phyloP scores from a whole-genome alignment of 2,797 vertebrate genomes.

The Glyptemys insculpta region DNA sequence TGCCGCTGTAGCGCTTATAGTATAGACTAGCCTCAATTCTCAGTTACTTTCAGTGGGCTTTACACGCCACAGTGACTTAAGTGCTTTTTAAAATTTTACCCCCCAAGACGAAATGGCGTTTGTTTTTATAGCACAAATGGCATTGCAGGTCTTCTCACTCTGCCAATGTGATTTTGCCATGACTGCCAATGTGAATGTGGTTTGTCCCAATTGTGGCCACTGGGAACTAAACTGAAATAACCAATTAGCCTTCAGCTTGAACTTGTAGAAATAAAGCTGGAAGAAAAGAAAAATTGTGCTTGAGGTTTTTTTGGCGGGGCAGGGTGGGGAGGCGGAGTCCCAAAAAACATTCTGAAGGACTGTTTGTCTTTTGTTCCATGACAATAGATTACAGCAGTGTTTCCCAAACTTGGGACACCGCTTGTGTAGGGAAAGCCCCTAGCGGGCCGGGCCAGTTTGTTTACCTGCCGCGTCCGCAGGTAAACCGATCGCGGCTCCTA shows the following conservation, averaged over 20 bases:
- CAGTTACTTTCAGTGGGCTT: background rate
- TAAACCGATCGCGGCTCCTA: no score
- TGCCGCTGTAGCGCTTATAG: no score
- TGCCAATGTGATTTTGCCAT: background rate
- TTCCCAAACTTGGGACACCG: no score
- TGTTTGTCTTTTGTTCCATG: background rate
- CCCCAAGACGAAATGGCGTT: background rate
- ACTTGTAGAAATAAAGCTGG: background rate
- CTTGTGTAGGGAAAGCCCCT: no score
- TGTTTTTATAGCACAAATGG: background rate
- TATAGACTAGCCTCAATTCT: background rate
- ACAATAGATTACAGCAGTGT: background rate
- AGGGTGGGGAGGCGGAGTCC: background rate
- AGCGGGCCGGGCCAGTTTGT: no score
- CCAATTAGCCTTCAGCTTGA: background rate
- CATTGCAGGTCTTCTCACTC: background rate
- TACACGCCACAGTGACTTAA: background rate
- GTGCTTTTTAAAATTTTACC: background rate
- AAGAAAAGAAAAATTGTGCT: background rate
- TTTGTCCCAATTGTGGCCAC: background rate
- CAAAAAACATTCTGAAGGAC: background rate
- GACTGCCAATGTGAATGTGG: background rate
- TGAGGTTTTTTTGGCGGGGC: accelerated
- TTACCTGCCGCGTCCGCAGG: no score
- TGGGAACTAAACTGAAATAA: background rate